Evolutionary conservation across 2,113 vertebrate genomes (phyloP).

Genomic region (Fregata magnificens): DNA sequence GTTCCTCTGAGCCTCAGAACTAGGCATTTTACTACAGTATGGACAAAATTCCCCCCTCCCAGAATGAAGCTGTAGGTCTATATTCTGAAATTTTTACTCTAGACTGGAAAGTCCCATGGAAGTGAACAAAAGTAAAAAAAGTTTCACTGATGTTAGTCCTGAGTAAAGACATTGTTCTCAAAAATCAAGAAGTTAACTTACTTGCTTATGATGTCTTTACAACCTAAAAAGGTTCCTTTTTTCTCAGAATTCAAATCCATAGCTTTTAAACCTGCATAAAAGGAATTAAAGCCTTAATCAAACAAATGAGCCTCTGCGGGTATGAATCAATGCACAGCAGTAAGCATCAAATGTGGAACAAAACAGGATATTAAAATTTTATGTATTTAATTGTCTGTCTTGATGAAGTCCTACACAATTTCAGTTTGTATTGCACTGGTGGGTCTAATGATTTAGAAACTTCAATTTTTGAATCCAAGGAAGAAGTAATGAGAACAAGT

Average conservation of each 20-base stretch:
- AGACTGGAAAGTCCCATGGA: neutral
- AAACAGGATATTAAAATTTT: neutral
- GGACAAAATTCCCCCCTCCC: neutral
- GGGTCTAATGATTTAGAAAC: neutral
- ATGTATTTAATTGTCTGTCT: neutral
- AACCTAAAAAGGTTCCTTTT: conserved; percentile 52
- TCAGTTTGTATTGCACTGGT: neutral
- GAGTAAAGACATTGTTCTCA: neutral
- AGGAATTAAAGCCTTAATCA: neutral
- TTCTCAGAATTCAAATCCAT: conserved; percentile 44
- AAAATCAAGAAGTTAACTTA: neutral
- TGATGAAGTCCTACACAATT: neutral
- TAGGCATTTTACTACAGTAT: neutral
- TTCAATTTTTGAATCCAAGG: neutral
- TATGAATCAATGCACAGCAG: neutral
- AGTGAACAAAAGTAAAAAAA: neutral
- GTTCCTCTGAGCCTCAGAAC: neutral
- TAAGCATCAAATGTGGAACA: neutral
- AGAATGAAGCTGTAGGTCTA: neutral
- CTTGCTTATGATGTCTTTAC: conserved; percentile 57
- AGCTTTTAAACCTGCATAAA: conserved; percentile 66
- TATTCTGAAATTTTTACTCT: neutral
- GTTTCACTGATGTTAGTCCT: neutral
- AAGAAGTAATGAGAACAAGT: neutral
- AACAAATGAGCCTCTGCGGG: neutral